Evolutionary conservation across 2,888 invertebrate genomes (phyloP).

Genomic region (Unio delphinus): DNA sequence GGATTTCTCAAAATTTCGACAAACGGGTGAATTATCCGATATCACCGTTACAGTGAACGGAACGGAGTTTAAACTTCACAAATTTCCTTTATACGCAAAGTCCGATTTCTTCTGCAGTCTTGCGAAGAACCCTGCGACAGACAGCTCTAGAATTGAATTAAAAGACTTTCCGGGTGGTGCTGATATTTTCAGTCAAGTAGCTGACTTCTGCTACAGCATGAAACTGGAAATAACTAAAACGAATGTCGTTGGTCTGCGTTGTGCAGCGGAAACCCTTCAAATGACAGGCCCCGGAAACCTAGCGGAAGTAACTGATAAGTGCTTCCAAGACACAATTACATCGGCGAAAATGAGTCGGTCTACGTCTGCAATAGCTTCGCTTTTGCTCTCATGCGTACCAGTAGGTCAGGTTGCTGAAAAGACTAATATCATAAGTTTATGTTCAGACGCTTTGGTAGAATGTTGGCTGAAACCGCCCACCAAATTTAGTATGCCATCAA

Average conservation of each 20-base stretch:
- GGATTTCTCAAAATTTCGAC: conserved; percentile 64
- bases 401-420: conserved; percentile 59
- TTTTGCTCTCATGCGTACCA: conserved; percentile 55
- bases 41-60: conserved; percentile 64
- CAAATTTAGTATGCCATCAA: conserved; percentile 45
- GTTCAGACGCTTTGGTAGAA: conserved; percentile 62
- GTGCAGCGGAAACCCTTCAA: conserved; percentile 66
- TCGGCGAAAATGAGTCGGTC: conserved; percentile 62
- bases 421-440: conserved; percentile 53
- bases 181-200: conserved; percentile 62
- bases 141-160: conserved; percentile 50
- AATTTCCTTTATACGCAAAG: conserved; percentile 69
- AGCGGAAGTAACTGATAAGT: conserved; percentile 59
- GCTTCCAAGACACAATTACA: conserved; percentile 60
- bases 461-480: conserved; percentile 61
- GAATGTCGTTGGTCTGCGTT: conserved; percentile 62
- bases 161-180: conserved; percentile 69
- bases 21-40: conserved; percentile 68
- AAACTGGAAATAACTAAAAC: conserved; percentile 57
- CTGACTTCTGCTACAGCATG: conserved; percentile 70
- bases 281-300: conserved; percentile 66
- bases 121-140: conserved; percentile 43
- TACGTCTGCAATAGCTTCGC: conserved; percentile 43
- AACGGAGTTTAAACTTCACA: conserved; percentile 65
- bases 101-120: conserved; percentile 67